Conservation (phyloP, 1,140 invertebrate genomes). For the Ditylenchus dipsaci region DNA sequence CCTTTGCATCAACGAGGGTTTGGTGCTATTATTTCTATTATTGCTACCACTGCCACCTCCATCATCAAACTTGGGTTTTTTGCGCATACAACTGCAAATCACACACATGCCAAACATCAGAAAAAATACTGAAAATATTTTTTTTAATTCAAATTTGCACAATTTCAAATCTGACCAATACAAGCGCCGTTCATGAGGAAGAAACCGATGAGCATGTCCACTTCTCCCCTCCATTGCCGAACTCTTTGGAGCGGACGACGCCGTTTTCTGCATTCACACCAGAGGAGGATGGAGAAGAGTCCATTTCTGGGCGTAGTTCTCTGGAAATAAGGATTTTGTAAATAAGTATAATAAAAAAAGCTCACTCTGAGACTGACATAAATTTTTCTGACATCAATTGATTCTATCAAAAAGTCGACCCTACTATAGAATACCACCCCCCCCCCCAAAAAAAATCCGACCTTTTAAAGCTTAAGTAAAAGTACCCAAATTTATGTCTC, state of each 20-base stretch:
- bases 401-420: too few species aligned
- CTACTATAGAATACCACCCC: too few species aligned
- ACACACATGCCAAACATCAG: constrained; percentile 25
- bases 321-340: neutral
- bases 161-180: constrained; percentile 13
- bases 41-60: neutral
- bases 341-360: neutral
- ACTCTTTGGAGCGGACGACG: constrained; percentile 19
- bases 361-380: too few species aligned
- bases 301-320: neutral
- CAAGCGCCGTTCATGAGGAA: constrained; percentile 47
- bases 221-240: constrained; percentile 33
- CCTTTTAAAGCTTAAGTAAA: too few species aligned
- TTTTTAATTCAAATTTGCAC: neutral
- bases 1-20: neutral
- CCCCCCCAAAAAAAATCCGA: too few species aligned
- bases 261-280: neutral
- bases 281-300: neutral
- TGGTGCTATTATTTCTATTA: neutral
- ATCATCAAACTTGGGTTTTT: constrained; percentile 17
- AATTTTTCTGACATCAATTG: too few species aligned
- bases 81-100: constrained; percentile 18
- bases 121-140: constrained; percentile 17
- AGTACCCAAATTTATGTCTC: too few species aligned
- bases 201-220: constrained; percentile 51